Evolutionary conservation across 2,888 invertebrate genomes (phyloP).

Genomic region (Cephus sareptanus): DNA sequence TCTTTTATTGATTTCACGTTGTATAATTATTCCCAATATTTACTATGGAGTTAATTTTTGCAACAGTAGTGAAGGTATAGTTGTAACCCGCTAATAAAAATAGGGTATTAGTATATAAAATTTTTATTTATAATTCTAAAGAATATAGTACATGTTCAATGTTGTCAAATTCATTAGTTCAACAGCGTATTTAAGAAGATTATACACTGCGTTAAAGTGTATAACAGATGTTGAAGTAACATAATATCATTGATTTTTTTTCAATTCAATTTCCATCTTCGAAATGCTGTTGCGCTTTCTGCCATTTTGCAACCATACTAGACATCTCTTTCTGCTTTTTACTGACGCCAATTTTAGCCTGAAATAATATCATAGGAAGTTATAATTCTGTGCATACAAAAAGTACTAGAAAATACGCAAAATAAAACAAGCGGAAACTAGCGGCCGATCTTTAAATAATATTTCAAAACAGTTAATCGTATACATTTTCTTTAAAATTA

Average conservation of each 20-base stretch:
- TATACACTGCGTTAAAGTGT: not conserved
- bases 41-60: not conserved
- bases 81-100: not conserved
- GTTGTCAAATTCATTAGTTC: not conserved
- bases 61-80: not conserved
- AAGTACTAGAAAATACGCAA: not conserved
- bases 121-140: not conserved
- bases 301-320: conserved; percentile 79
- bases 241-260: conserved; percentile 12
- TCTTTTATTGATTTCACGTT: conserved; percentile 9
- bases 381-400: not conserved
- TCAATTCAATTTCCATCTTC: conserved; percentile 32
- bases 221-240: not conserved
- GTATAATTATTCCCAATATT: not conserved
- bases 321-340: conserved; percentile 79
- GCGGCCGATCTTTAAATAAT: not conserved
- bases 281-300: conserved; percentile 73
- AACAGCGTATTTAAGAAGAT: not conserved
- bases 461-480: not conserved
- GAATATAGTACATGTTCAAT: not conserved
- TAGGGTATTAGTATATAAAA: not conserved
- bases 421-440: not conserved
- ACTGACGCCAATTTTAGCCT: conserved; percentile 72
- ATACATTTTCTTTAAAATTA: not conserved
- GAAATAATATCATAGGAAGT: conserved; percentile 39